A percentile compares a stretch with the other conserved stretches of the same genome.
Conservation (phyloP, 2,113 vertebrate genomes). For the Hemiprocne comata region DNA sequence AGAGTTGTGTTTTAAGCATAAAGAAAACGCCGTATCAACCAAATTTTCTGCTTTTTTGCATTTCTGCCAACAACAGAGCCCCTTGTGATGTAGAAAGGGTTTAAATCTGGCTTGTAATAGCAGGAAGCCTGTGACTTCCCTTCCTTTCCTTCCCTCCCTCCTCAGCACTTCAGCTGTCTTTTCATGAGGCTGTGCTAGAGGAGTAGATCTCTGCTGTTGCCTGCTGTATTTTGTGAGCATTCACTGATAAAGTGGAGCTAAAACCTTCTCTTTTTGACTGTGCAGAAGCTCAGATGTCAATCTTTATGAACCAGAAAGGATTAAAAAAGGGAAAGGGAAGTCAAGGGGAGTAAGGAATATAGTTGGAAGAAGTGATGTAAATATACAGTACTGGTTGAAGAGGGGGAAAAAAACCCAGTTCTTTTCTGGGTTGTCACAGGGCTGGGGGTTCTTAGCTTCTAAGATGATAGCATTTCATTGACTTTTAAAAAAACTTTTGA, state of each 20-base stretch:
- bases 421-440: background rate
- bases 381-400: background rate
- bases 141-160: constrained; percentile 44
- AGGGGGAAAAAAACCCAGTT: accelerated
- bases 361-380: background rate
- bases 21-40: background rate
- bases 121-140: constrained; percentile 52
- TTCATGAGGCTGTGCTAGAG: background rate
- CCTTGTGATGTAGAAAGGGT: constrained; percentile 37
- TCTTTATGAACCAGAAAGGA: background rate
- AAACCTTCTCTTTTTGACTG: background rate
- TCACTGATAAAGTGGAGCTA: background rate
- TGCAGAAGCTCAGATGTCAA: background rate
- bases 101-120: constrained; percentile 53
- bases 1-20: background rate
- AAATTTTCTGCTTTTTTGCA: background rate
- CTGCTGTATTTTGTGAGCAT: background rate
- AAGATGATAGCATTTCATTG: background rate
- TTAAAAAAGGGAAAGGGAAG: background rate
- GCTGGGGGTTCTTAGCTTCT: background rate
- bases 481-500: background rate
- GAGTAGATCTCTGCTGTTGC: background rate
- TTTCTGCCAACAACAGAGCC: constrained; percentile 13
- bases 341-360: background rate
- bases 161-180: background rate